Conservation (phyloP, 2,797 vertebrate genomes). For the Enteromius anoplus region DNA sequence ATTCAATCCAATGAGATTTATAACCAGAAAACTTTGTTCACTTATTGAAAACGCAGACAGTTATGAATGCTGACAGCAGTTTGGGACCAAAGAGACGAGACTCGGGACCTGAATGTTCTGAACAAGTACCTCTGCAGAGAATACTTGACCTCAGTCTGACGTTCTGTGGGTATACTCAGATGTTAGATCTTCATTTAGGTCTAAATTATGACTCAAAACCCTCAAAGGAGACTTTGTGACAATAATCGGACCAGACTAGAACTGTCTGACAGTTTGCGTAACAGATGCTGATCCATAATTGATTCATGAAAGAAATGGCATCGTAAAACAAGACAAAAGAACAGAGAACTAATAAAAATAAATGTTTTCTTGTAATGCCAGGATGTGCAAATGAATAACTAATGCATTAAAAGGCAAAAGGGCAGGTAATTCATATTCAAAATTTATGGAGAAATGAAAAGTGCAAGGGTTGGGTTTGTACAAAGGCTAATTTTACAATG, state of each 20-base stretch:
- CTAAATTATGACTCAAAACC: background rate
- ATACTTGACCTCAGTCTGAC: background rate
- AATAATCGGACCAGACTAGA: slow-evolving; percentile 21
- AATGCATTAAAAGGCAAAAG: slow-evolving; percentile 33
- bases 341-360: background rate
- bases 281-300: slow-evolving; percentile 6
- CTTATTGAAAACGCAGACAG: background rate
- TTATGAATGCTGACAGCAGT: background rate
- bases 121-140: background rate
- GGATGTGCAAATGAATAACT: slow-evolving; percentile 20
- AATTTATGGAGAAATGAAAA: slow-evolving; percentile 49
- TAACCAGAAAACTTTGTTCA: background rate
- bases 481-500: slow-evolving; percentile 50
- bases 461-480: slow-evolving; percentile 13
- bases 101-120: background rate
- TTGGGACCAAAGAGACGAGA: background rate
- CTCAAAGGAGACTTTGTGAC: background rate
- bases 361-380: slow-evolving; percentile 4
- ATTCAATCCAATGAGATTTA: background rate
- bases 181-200: slow-evolving; percentile 4
- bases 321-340: background rate
- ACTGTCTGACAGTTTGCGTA: background rate
- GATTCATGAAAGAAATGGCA: background rate
- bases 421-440: slow-evolving; percentile 44
- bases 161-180: background rate